These are phyloP conservation scores for Poecilus cupreus DNA, from an alignment of 2,888 invertebrate genomes.

Conservation along the genomic window DNA sequence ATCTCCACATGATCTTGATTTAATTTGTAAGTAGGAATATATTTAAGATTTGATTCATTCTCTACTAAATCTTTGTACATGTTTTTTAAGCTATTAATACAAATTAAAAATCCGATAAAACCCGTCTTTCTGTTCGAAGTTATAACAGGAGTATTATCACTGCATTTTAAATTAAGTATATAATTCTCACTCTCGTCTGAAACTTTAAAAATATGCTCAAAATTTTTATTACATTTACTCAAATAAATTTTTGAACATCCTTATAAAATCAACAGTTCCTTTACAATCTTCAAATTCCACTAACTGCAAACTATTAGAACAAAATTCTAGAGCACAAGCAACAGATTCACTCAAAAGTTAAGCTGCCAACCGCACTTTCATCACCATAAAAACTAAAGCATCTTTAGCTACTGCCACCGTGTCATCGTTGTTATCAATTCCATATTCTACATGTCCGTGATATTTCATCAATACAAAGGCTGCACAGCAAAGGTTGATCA, in stretches of 20 bases:
- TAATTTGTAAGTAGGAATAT: not conserved
- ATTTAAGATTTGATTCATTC: too few species aligned
- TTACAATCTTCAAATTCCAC: constrained; percentile 61
- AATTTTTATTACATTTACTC: constrained; percentile 59
- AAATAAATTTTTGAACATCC: constrained; percentile 62
- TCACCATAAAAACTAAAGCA: not conserved
- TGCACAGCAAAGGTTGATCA: too few species aligned
- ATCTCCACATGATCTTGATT: not conserved
- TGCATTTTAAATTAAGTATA: constrained; percentile 9
- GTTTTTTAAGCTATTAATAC: constrained; percentile 1
- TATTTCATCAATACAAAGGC: too few species aligned
- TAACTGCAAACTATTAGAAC: constrained; percentile 60
- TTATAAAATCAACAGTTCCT: constrained; percentile 62
- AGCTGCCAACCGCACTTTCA: constrained; percentile 56
- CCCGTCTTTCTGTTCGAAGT: constrained; percentile 28
- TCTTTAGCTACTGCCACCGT: too few species aligned
- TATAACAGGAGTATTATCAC: not conserved
- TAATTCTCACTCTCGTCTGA: constrained; percentile 24
- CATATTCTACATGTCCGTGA: too few species aligned
- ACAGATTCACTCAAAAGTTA: constrained; percentile 59
- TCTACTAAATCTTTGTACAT: too few species aligned
- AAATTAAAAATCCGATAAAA: constrained; percentile 29
- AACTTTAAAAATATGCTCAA: constrained; percentile 38
- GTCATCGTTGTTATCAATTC: too few species aligned
- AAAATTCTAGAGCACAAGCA: constrained; percentile 63